Conservation (phyloP, 2,888 invertebrate genomes). For the Microdon myrmicae region DNA sequence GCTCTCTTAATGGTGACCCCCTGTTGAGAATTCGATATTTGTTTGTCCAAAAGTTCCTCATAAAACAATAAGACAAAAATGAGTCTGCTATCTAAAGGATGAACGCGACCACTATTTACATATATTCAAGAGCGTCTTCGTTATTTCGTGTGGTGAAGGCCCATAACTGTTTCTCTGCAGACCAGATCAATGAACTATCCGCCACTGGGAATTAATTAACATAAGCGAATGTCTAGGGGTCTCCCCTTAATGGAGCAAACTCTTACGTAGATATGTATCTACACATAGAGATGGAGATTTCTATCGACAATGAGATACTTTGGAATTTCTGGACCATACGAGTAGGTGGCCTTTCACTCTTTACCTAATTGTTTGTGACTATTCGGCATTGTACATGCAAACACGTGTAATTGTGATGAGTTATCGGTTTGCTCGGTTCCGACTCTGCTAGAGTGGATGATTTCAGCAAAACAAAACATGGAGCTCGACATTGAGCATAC, state of each 20-base stretch:
- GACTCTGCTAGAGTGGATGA: too few relatives aligned
- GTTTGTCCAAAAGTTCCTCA: too few relatives aligned
- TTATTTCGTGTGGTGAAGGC: slow-evolving; percentile 2
- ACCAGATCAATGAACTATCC: slow-evolving; percentile 21
- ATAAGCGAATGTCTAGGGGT: slow-evolving; percentile 1
- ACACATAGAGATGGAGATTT: slow-evolving; percentile 5
- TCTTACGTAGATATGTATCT: not conserved
- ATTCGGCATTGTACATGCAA: not conserved
- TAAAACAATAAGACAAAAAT: too few relatives aligned
- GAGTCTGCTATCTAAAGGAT: too few relatives aligned
- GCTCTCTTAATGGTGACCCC: too few relatives aligned
- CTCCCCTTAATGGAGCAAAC: not conserved
- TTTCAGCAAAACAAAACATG: too few relatives aligned
- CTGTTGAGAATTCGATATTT: too few relatives aligned
- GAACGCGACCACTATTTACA: too few relatives aligned
- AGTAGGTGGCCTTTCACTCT: slow-evolving; percentile 2
- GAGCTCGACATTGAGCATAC: too few relatives aligned
- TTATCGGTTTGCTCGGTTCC: not conserved
- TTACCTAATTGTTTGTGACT: not conserved
- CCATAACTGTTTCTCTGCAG: slow-evolving; percentile 12
- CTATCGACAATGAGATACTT: slow-evolving; percentile 1
- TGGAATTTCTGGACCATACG: not conserved
- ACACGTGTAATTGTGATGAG: slow-evolving; percentile 1
- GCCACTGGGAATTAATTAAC: slow-evolving; percentile 19
- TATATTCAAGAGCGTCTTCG: too few relatives aligned